Base-by-base conservation (phyloP, 2,113 vertebrate genomes). In the Carassius auratus region DNA sequence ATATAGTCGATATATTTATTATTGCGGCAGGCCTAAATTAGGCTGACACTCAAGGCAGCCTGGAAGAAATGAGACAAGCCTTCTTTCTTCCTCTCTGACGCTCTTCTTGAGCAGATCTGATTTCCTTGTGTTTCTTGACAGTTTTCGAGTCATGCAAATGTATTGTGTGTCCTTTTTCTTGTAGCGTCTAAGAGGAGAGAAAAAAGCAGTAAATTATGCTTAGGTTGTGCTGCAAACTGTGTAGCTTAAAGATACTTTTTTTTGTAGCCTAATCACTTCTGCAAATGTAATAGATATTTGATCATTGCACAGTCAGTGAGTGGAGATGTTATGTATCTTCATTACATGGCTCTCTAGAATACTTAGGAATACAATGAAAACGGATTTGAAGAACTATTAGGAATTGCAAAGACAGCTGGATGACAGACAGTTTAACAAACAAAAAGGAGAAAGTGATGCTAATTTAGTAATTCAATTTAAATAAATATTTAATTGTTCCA, bases 11-110 rank as follows among this genome's bases (percentile, higher is more conserved):
- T 36, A 36, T 36, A 36, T 36, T 36, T 2, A 36, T 36, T 36
- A 36, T 36, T 36, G 36, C 4, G 36, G 4, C 36, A 36, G 36
- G 36, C 36, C 36, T 36, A 36, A 36, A 36, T 36, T 36, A 36
- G 92, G 92, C 93, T 93, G 94, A 93, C 93, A 93, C 92, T 91
- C 89, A 84, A 92, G 93, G 92, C 91, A 91, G 89, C 87, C 92
- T 93, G 90, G 91, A 91, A 93, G 91, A 92, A 93, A 93, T 82
- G 90, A 93, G 90, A 91, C 91, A 79, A 84, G 87, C 84, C 68
- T 83, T 26, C 77, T 85, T 85, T 85, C 52, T 85, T 36, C 61
- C 45, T 68, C 86, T 64, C 76, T 88, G 87, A 88, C 75, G 81
- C 23, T 8, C 4, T 38, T 36, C 86, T 69, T 90, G 90, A 89